A percentile compares a stretch with the other conserved stretches of the same genome.
phyloP scores from a whole-genome alignment of 2,888 invertebrate genomes.

The Stenoptilia bipunctidactyla region DNA sequence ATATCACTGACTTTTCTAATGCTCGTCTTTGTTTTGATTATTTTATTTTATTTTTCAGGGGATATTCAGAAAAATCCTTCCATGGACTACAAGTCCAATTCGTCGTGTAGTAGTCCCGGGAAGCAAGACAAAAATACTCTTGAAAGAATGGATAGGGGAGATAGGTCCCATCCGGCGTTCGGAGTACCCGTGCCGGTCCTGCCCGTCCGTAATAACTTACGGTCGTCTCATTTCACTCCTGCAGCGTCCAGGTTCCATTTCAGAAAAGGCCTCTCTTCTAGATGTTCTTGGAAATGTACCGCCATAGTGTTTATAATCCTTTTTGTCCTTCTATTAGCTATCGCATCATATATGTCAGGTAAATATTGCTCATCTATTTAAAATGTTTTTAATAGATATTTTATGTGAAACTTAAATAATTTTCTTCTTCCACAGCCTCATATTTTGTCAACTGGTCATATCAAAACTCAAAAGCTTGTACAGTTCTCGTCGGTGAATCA shows the following conservation, averaged over 20 bases:
- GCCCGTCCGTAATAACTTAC: constrained; percentile 80
- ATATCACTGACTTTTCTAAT: no score
- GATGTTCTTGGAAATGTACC: constrained; percentile 93
- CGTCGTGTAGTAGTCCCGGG: constrained; percentile 88
- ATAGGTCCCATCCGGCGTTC: constrained; percentile 74
- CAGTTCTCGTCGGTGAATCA: constrained; percentile 86
- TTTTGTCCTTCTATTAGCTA: constrained; percentile 84
- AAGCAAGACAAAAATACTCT: constrained; percentile 69
- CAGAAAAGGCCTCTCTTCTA: constrained; percentile 86
- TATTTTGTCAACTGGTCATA: constrained; percentile 89
- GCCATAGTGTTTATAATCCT: constrained; percentile 90
- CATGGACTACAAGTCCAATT: constrained; percentile 90
- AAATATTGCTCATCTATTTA: constrained; percentile 19
- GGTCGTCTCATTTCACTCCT: constrained; percentile 80
- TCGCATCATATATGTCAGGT: constrained; percentile 91
- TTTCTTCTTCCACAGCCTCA: constrained; percentile 76
- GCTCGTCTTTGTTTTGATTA: no score
- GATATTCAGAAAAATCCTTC: constrained; percentile 88
- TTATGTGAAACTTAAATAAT: constrained; percentile 3
- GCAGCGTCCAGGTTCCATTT: constrained; percentile 85
- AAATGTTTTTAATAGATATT: background rate
- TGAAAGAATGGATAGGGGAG: constrained; percentile 67
- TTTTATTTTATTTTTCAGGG: constrained; percentile 69
- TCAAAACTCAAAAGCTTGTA: constrained; percentile 85
- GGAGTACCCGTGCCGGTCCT: constrained; percentile 81